Evolutionary conservation across 2,797 vertebrate species (phyloP).

Genomic region (Mormyrops boulengeri): DNA sequence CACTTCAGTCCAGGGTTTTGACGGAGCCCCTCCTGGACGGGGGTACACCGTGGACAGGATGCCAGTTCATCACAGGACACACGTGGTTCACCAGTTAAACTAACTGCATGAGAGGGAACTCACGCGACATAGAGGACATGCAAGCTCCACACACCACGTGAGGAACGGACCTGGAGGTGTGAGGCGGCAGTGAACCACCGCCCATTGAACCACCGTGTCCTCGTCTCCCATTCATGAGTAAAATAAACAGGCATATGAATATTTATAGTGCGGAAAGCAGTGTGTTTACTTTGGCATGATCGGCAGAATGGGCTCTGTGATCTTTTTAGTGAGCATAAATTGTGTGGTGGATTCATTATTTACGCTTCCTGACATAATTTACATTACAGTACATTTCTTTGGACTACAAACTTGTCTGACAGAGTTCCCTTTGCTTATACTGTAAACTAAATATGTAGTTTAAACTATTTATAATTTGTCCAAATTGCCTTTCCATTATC

Average conservation of each 20-base stretch:
- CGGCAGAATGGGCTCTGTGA: neutral
- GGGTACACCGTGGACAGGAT: neutral
- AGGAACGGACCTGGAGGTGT: neutral
- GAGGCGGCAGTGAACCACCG: neutral
- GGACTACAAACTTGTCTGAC: neutral
- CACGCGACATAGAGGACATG: neutral
- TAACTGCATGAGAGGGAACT: neutral
- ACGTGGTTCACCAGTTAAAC: neutral
- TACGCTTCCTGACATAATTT: neutral
- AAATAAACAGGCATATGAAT: neutral
- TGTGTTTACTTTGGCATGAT: conserved; percentile 1
- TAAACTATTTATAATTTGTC: neutral
- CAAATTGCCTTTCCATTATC: neutral
- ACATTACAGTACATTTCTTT: neutral
- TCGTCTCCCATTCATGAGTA: neutral
- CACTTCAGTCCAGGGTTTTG: neutral
- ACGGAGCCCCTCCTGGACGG: neutral
- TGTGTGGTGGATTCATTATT: neutral
- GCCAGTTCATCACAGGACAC: neutral
- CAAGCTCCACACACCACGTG: neutral
- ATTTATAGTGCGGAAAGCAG: neutral
- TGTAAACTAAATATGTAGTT: neutral
- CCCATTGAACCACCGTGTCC: neutral
- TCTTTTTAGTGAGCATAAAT: neutral
- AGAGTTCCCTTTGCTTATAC: neutral